Evolutionary conservation across 2,797 vertebrate species (phyloP), one percentile per base, ranked within the genome.

Genomic region (Parotocinclus haroldoi): DNA sequence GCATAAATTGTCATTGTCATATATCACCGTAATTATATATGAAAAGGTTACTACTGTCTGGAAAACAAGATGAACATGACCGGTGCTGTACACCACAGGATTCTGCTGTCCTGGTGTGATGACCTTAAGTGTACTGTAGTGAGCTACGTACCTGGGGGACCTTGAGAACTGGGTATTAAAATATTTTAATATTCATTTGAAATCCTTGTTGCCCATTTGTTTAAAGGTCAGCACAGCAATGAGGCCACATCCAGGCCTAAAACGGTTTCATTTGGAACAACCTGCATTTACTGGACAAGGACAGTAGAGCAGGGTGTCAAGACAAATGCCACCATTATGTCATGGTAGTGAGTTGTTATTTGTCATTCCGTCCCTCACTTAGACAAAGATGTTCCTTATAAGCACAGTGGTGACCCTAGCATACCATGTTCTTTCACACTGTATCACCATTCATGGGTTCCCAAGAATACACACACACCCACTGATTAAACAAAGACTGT

Each of bases 401-500:
- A 53, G 57, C 49, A 48, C 37, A 50, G 48, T 52, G 36, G 46
- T 68, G 61, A 73, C 66, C 46, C 58, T 9, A 53, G 17, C 72
- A 58, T 59, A 60, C 39, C 36, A 14, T 63, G 36, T 44, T 59
- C 17, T 49, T 40, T 63, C 63, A 60, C 46, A 63, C 45, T 66
- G 40, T 76, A 63, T 72, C 16, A 54, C 66, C 48, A 54, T 61
- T 69, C 48, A 77, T 36, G 27, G 44, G 14, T 42, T 52, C 42
- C 52, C 39, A 38, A 52, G 27, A 58, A 62, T 50, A 45, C 54
- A 74, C 51, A 51, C 52, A 13, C 39, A 10, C 39, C 39, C 40
- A 36, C 44, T 75, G 71, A 61, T 63, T 67, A 65, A 78, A 87
- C 84, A 87, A 85, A 84, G 77, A 65, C 73, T 55, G 63, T 72